These are phyloP conservation scores for Pao palembangensis DNA, from an alignment of 2,113 vertebrate species.

Conservation along the genomic window DNA sequence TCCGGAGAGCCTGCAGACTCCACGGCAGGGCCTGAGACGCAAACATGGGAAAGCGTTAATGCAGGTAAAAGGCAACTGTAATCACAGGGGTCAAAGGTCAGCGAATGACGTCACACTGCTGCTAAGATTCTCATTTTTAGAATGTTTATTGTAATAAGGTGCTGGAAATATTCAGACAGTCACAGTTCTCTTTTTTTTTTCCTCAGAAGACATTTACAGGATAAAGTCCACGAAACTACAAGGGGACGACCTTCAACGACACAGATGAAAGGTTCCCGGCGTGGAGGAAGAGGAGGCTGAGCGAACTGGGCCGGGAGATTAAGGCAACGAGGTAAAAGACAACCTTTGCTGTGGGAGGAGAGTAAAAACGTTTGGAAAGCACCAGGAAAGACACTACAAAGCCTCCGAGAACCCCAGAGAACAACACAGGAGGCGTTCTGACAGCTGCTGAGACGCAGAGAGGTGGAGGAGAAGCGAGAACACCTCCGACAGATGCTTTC, in stretches of 20 bases:
- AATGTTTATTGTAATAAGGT: slow-evolving; percentile 73
- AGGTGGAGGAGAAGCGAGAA: slow-evolving; percentile 6
- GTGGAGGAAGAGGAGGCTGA: slow-evolving; percentile 37
- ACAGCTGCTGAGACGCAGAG: slow-evolving; percentile 11
- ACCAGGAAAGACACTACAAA: slow-evolving; percentile 26
- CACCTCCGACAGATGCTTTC: slow-evolving; percentile 2
- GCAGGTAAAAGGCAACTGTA: too few relatives aligned
- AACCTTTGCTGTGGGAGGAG: slow-evolving; percentile 40
- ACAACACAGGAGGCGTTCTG: slow-evolving; percentile 11
- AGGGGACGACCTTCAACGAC: slow-evolving; percentile 36
- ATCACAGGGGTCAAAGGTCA: too few relatives aligned
- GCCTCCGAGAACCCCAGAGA: neutral
- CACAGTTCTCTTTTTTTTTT: slow-evolving; percentile 36
- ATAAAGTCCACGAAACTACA: slow-evolving; percentile 13
- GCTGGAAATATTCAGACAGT: slow-evolving; percentile 62
- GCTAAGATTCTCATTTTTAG: slow-evolving; percentile 34
- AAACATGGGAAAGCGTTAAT: too few relatives aligned
- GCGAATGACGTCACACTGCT: too few relatives aligned
- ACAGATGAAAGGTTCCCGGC: slow-evolving; percentile 54
- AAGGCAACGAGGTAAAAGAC: slow-evolving; percentile 64
- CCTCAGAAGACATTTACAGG: slow-evolving; percentile 40
- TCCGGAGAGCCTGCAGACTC: too few relatives aligned
- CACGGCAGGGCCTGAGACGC: too few relatives aligned
- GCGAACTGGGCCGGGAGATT: slow-evolving; percentile 57
- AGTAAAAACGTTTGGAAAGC: slow-evolving; percentile 23